Evolutionary conservation across 2,797 vertebrate species (phyloP).

Genomic region (Sitta carolinensis): DNA sequence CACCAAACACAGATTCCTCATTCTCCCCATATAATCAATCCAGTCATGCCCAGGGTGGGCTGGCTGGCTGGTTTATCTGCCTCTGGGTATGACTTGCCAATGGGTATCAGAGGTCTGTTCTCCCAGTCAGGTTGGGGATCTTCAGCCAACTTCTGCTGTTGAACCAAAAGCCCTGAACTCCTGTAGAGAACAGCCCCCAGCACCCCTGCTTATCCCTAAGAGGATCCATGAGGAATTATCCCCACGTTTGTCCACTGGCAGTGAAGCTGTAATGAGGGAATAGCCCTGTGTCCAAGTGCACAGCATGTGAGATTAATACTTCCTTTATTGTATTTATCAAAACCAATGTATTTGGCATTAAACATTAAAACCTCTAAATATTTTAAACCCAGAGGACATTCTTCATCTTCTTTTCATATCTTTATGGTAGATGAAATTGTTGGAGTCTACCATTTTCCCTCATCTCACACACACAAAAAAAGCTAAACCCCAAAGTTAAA

Average conservation of each 20-base stretch:
- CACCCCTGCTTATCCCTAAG: not conserved
- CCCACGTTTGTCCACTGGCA: not conserved
- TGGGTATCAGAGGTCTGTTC: not conserved
- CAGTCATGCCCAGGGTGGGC: not conserved
- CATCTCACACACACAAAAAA: not conserved
- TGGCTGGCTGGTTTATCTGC: not conserved
- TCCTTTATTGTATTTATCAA: not conserved
- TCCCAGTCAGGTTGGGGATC: not conserved
- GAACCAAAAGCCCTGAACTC: not conserved
- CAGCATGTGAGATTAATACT: not conserved
- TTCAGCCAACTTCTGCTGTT: not conserved
- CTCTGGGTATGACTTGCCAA: not conserved
- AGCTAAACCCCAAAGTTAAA: not conserved
- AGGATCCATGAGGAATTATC: not conserved
- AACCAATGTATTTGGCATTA: not conserved
- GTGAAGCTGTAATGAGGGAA: not conserved
- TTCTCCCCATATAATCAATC: rapidly evolving
- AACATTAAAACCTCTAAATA: slow-evolving; percentile 34
- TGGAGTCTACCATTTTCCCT: not conserved
- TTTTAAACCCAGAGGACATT: slow-evolving; percentile 6
- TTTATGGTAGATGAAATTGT: not conserved
- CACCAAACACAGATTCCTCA: not conserved
- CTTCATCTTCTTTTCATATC: not conserved
- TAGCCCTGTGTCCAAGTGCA: rapidly evolving
- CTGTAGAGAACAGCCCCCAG: not conserved